A percentile compares a stretch with the other conserved stretches of the same genome.
phyloP scores from a whole-genome alignment of 2,888 invertebrate species.

The Listrodromus nycthemerus region DNA sequence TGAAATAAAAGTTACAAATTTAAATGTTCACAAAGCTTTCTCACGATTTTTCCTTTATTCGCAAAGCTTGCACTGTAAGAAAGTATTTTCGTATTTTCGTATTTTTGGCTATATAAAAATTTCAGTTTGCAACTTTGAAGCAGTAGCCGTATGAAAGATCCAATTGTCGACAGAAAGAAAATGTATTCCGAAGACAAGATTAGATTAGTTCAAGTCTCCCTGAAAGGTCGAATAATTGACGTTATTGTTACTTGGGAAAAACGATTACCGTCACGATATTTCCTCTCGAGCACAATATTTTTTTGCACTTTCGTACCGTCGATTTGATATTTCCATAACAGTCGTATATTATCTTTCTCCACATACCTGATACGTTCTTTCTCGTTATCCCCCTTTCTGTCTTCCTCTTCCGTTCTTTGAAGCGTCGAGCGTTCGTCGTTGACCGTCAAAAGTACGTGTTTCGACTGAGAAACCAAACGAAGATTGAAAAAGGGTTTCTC shows the following conservation, averaged over 20 bases:
- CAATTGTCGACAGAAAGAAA: too few species aligned
- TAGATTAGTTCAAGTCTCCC: neutral
- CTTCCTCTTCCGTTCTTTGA: constrained; percentile 13
- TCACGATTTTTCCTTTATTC: too few species aligned
- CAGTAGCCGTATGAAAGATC: too few species aligned
- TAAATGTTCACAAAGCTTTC: too few species aligned
- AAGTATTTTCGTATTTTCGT: neutral
- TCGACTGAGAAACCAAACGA: constrained; percentile 10
- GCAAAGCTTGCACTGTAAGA: too few species aligned
- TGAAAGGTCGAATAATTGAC: neutral
- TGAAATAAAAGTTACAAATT: too few species aligned
- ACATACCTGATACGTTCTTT: constrained; percentile 11
- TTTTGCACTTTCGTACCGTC: neutral
- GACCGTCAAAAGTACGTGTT: constrained; percentile 44
- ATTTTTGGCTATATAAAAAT: too few species aligned
- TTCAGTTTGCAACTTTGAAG: too few species aligned
- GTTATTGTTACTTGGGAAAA: neutral
- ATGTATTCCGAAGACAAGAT: neutral
- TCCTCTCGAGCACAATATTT: constrained; percentile 13
- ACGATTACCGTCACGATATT: neutral
- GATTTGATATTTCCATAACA: neutral
- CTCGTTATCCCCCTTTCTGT: constrained; percentile 10
- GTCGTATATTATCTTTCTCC: neutral
- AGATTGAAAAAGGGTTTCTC: neutral
- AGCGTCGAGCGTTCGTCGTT: constrained; percentile 11